Evolutionary conservation across 2,113 vertebrate species (phyloP).

Genomic region (Collichthys lucidus): DNA sequence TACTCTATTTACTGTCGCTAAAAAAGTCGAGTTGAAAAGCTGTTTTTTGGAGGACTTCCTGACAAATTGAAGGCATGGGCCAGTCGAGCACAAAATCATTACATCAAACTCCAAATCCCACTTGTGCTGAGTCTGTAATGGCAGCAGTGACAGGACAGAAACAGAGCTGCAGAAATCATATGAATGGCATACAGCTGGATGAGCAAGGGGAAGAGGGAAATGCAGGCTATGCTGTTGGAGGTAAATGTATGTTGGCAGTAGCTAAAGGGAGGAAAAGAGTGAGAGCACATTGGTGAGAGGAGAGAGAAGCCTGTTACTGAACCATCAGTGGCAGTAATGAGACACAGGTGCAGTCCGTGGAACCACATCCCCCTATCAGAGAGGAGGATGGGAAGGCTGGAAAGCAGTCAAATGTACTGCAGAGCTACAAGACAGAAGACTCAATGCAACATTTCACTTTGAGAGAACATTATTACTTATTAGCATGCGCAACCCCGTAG

Average conservation of each 20-base stretch:
- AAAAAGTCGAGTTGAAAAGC: slow-evolving; percentile 18
- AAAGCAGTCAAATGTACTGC: slow-evolving; percentile 37
- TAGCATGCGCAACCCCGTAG: slow-evolving; percentile 51
- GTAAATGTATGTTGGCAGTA: slow-evolving; percentile 79
- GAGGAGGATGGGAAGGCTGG: slow-evolving; percentile 28
- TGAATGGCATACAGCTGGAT: slow-evolving; percentile 33
- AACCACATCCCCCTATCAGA: slow-evolving; percentile 41
- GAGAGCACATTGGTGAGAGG: slow-evolving; percentile 46
- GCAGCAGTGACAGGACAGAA: slow-evolving; percentile 39
- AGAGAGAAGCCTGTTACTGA: slow-evolving; percentile 65
- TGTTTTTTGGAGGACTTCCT: slow-evolving; percentile 24
- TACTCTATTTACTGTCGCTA: background rate
- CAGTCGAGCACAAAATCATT: slow-evolving; percentile 58
- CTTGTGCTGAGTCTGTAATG: slow-evolving; percentile 52
- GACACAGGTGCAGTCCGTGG: slow-evolving; percentile 75
- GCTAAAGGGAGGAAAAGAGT: slow-evolving; percentile 65
- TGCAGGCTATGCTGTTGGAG: slow-evolving; percentile 51
- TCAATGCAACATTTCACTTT: slow-evolving; percentile 58
- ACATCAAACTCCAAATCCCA: slow-evolving; percentile 45
- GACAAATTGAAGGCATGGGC: slow-evolving; percentile 51
- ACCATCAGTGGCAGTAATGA: slow-evolving; percentile 76
- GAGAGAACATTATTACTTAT: slow-evolving; percentile 71
- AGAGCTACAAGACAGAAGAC: slow-evolving; percentile 25
- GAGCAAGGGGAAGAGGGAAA: slow-evolving; percentile 43
- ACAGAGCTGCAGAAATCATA: slow-evolving; percentile 46